Evolutionary conservation across 1,140 invertebrate species (phyloP).

Genomic region (Zaprionus capensis): DNA sequence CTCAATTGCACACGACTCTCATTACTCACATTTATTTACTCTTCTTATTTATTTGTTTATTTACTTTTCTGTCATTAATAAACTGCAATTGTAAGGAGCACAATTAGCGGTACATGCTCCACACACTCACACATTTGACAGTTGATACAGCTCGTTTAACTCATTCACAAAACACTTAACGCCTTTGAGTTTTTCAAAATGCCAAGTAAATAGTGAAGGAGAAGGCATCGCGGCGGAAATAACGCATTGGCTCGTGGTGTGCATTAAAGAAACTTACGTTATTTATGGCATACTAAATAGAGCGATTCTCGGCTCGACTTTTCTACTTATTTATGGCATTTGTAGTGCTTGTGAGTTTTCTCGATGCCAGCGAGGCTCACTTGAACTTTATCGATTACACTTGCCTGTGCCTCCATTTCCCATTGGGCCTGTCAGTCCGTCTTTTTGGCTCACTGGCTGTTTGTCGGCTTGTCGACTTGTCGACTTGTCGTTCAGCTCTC

Average conservation of each 20-base stretch:
- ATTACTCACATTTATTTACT: background rate
- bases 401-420: constrained; percentile 2
- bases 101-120: constrained; percentile 1
- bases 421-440: constrained; percentile 6
- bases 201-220: background rate
- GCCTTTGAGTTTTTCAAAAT: constrained; percentile 4
- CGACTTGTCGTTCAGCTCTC: background rate
- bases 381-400: constrained; percentile 50
- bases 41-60: constrained; percentile 7
- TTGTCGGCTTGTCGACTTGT: constrained; percentile 6
- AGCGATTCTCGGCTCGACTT: constrained; percentile 8
- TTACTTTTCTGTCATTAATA: background rate
- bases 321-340: constrained; percentile 44
- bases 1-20: background rate
- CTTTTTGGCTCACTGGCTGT: background rate
- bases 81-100: constrained; percentile 4
- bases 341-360: constrained; percentile 48
- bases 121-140: constrained; percentile 4
- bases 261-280: constrained; percentile 23
- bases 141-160: constrained; percentile 18
- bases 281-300: constrained; percentile 37
- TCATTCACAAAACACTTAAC: constrained; percentile 32
- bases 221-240: background rate
- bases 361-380: constrained; percentile 18
- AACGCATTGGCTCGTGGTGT: constrained; percentile 16